phyloP scores from a whole-genome alignment of 2,113 vertebrate species.

The Melierax canorus region DNA sequence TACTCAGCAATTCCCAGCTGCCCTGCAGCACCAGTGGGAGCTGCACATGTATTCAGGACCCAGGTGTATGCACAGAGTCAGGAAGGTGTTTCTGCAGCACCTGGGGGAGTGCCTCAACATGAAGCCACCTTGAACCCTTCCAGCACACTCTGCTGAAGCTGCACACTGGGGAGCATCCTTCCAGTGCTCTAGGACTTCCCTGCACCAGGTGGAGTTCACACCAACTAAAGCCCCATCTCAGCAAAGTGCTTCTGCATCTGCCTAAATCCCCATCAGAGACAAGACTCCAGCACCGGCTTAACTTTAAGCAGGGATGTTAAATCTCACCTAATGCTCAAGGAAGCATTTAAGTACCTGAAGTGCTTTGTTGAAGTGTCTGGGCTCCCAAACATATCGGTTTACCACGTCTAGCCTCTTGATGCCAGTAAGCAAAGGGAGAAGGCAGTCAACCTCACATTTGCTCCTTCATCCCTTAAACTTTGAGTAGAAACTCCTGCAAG shows the following conservation, averaged over 20 bases:
- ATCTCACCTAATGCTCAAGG: not conserved
- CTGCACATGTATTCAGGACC: not conserved
- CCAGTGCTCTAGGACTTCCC: accelerated
- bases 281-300: not conserved
- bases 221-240: not conserved
- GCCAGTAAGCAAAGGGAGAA: not conserved
- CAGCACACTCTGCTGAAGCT: not conserved
- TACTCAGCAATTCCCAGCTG: not conserved
- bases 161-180: not conserved
- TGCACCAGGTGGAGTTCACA: not conserved
- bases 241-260: not conserved
- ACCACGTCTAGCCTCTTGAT: not conserved
- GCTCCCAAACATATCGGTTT: not conserved
- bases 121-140: not conserved
- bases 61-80: not conserved
- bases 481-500: not conserved
- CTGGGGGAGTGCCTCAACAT: not conserved
- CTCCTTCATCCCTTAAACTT: not conserved
- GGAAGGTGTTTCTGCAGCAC: not conserved
- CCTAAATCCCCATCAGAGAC: not conserved
- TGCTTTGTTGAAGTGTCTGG: not conserved
- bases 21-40: not conserved
- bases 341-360: constrained; percentile 22
- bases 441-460: not conserved
- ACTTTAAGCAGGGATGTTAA: not conserved